phyloP scores from a whole-genome alignment of 37 sponge, comb jelly and placozoan genomes.

The Eunapius fragilis region DNA sequence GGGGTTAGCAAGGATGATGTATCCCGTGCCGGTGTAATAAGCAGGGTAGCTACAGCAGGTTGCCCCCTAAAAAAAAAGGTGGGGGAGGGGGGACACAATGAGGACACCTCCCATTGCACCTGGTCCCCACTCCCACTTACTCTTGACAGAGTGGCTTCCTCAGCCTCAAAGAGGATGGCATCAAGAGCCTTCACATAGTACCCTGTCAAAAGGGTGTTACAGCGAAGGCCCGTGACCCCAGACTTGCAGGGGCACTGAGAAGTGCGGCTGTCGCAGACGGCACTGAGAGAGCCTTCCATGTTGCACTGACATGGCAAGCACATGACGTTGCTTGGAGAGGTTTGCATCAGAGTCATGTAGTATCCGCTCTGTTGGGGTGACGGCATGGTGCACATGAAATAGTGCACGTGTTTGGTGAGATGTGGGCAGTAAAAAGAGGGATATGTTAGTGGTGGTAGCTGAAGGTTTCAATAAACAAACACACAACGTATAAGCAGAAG shows the following conservation, averaged over 20 bases:
- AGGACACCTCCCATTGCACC: background rate
- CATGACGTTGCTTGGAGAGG: slow-evolving; percentile 7
- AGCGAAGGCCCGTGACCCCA: slow-evolving; percentile 35
- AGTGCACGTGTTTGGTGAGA: background rate
- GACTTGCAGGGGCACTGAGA: slow-evolving; percentile 75
- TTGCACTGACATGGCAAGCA: slow-evolving; percentile 50
- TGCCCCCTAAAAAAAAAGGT: background rate
- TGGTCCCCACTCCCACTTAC: slow-evolving; percentile 25
- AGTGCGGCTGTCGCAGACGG: slow-evolving; percentile 55
- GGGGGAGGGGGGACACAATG: background rate
- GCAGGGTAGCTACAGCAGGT: background rate
- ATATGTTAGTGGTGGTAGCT: no score
- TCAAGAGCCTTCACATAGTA: slow-evolving; percentile 54
- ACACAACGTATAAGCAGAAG: no score
- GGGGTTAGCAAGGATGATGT: background rate
- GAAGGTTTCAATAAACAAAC: no score
- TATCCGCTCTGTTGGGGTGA: background rate
- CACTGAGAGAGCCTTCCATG: slow-evolving; percentile 20
- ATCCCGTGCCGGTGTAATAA: slow-evolving; percentile 41
- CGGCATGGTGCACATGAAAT: background rate
- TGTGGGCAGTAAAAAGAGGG: no score
- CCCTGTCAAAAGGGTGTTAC: slow-evolving; percentile 35
- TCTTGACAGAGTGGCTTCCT: slow-evolving; percentile 21
- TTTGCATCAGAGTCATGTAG: slow-evolving; percentile 26
- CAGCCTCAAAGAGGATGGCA: slow-evolving; percentile 58